Base-by-base conservation (phyloP, 1,140 invertebrate species). In the Drosophila obscura region DNA sequence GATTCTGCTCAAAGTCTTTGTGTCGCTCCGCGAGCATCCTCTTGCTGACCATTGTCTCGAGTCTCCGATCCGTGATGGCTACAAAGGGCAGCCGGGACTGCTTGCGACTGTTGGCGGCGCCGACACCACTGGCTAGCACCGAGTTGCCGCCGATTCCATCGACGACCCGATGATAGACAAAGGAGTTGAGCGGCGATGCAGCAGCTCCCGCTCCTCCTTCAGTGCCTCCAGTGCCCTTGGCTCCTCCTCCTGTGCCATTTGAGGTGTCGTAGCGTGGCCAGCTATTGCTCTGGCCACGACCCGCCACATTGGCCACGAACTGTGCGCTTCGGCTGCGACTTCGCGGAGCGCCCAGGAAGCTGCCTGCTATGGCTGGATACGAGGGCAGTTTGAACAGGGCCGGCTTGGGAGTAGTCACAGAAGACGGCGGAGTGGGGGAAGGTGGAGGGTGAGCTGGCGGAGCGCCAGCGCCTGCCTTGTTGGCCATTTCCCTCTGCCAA, bases 1-100 rank as follows among this genome's bases (percentile, higher is more conserved):
- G 77, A 82, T 91, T 91, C 72, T 91, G 89, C 81, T 91, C 82
- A 68, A 88, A 90, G 66, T 91, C 89, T 89, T 89, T 87, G 65
- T 89, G 84, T 24, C 74, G 80, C 48, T 87, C 81, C 1, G 68
- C 71, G 24, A 77, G 48, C 57, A 73, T 45, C 51, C 80, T 90
- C 46, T 81, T 77, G 24, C 78, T 68, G 26, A 28, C 15, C 4
- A 45, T 15, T 15, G 57, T 80, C 55, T 91, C 90, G 49, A 91
- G 65, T 4, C 90, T 78, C 4, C 90, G 74, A 59, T 91, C 90
- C 22, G 90, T 91, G 39, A 91, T 91, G 55, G 90, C 90, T 52
- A 91, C 90, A 68, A 91, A 91, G 4, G 90, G 90, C 52, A 91
- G 60, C 9, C 84, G 75, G 11, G 67, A 71, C 69, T 91, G 90